phyloP scores from a whole-genome alignment of 2,797 vertebrate species.

The Hydrophis major region DNA sequence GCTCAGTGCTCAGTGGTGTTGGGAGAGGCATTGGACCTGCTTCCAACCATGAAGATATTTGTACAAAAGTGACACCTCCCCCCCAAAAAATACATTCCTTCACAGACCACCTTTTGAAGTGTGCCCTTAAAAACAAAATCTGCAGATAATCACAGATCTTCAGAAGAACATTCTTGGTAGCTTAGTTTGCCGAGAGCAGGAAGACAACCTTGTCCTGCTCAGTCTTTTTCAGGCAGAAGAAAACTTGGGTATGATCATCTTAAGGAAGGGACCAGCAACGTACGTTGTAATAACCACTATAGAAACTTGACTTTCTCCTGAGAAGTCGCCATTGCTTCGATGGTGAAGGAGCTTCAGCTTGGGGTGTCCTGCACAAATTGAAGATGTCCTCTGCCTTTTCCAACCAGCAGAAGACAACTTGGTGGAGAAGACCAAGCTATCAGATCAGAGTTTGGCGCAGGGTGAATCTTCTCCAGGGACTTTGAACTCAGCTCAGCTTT shows the following conservation, averaged over 20 bases:
- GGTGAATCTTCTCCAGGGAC: conserved; percentile 50
- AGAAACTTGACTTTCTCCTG: conserved; percentile 35
- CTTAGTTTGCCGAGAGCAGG: neutral
- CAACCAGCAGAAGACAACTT: conserved; percentile 21
- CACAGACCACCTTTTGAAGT: neutral
- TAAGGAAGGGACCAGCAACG: neutral
- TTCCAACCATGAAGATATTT: no score
- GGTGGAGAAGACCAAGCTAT: conserved; percentile 27
- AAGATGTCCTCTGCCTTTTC: neutral
- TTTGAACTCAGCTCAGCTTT: conserved; percentile 60
- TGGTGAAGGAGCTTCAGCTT: conserved; percentile 17
- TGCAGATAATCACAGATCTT: neutral
- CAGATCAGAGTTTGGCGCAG: conserved; percentile 26
- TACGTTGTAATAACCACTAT: conserved; percentile 1
- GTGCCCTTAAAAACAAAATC: neutral
- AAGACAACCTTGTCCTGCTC: neutral
- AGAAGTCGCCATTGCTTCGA: neutral
- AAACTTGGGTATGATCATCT: neutral
- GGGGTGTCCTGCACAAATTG: neutral
- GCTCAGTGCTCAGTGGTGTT: neutral
- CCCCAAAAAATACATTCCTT: neutral
- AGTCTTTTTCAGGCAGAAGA: neutral
- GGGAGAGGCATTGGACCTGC: neutral
- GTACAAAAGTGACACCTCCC: no score
- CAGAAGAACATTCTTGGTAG: neutral